Evolutionary conservation across 2,113 vertebrate species (phyloP).

Genomic region (Sinocyclocheilus anophthalmus): DNA sequence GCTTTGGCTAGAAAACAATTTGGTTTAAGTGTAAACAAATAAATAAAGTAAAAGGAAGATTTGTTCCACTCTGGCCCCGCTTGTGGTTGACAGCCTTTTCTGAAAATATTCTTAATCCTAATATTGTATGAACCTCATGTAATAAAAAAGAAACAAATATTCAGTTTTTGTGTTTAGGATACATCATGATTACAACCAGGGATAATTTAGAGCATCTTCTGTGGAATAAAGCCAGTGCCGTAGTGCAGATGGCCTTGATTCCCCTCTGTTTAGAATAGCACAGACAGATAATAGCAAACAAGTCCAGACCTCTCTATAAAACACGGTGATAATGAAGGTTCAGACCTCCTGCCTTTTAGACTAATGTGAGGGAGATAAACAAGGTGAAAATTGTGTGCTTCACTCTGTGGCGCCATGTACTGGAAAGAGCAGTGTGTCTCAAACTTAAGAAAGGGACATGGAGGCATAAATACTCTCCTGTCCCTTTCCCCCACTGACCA

Average conservation of each 20-base stretch:
- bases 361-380: neutral
- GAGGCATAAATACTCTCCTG: conserved; percentile 16
- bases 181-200: neutral
- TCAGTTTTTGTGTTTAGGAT: neutral
- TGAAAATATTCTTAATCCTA: neutral
- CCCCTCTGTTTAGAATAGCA: conserved; percentile 17
- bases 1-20: neutral
- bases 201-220: neutral
- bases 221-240: neutral
- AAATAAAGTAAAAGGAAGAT: conserved; percentile 26
- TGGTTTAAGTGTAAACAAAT: conserved; percentile 15
- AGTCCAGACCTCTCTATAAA: neutral
- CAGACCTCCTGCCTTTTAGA: neutral
- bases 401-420: neutral
- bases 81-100: conserved; percentile 5
- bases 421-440: neutral
- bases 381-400: neutral
- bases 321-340: neutral
- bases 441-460: conserved; percentile 44
- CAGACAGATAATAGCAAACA: conserved; percentile 27
- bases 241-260: neutral
- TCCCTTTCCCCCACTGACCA: conserved; percentile 25
- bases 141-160: conserved; percentile 9
- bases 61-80: conserved; percentile 5
- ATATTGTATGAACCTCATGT: neutral